These are phyloP conservation scores for Romanogobio albipinnatus DNA, from an alignment of 2,113 vertebrate species.

Conservation along the genomic window DNA sequence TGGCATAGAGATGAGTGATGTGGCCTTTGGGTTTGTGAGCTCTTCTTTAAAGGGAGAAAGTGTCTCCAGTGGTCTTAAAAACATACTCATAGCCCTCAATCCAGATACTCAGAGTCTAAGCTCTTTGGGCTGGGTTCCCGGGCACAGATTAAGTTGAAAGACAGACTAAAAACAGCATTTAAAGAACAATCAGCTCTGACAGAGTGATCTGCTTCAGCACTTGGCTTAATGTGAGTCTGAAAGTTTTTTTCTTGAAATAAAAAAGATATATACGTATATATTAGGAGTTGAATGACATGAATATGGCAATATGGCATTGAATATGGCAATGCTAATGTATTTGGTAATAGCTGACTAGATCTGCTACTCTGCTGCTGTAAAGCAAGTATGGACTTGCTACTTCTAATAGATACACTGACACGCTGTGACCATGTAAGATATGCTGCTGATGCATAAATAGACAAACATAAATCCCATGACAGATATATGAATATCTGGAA, in stretches of 20 bases:
- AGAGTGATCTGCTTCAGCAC: not conserved
- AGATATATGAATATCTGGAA: no score
- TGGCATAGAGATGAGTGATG: not conserved
- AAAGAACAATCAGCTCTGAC: constrained; percentile 35
- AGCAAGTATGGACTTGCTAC: no score
- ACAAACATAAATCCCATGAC: no score
- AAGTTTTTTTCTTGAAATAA: not conserved
- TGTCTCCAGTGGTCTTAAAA: constrained; percentile 3
- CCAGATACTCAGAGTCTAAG: constrained; percentile 31
- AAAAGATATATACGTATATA: not conserved
- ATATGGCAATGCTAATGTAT: no score
- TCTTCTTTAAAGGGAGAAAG: not conserved
- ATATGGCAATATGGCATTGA: no score
- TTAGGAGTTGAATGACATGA: no score
- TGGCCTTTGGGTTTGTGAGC: not conserved
- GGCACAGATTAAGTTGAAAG: constrained; percentile 33
- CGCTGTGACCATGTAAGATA: no score
- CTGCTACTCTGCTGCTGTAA: no score
- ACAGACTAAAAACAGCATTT: constrained; percentile 30
- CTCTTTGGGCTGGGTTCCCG: constrained; percentile 32
- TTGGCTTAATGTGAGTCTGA: constrained; percentile 10
- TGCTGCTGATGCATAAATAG: no score
- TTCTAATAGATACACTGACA: no score
- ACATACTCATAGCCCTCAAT: constrained; percentile 19
- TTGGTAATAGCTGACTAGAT: no score